These are phyloP conservation scores for Caenorhabditis japonica DNA, from an alignment of 2,888 invertebrate genomes.

Conservation along the genomic window DNA sequence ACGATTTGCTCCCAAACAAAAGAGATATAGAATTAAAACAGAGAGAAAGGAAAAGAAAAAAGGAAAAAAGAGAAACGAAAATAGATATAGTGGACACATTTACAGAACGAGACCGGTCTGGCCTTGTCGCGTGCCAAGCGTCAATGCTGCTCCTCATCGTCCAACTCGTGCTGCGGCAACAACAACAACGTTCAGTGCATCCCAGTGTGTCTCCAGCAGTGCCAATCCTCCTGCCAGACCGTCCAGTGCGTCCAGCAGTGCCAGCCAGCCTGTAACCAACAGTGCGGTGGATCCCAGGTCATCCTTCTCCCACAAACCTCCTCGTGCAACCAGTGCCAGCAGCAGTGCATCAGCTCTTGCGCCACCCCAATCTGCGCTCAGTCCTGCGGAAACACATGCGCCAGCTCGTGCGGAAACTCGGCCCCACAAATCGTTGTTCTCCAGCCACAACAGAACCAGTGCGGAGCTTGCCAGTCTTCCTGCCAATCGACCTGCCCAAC, in stretches of 20 bases:
- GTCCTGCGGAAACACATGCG: constrained; percentile 54
- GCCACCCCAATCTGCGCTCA: constrained; percentile 61
- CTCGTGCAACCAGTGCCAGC: constrained; percentile 67
- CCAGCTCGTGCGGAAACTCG: constrained; percentile 54
- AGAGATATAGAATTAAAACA: too few species aligned
- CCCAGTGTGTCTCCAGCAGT: constrained; percentile 67
- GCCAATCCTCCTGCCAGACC: constrained; percentile 60
- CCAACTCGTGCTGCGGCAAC: constrained; percentile 61
- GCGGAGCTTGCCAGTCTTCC: constrained; percentile 58
- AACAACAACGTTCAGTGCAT: constrained; percentile 58
- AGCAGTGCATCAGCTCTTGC: constrained; percentile 56
- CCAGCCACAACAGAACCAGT: constrained; percentile 57
- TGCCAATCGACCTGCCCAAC: constrained; percentile 61
- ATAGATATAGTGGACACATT: constrained; percentile 25
- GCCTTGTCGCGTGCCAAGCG: constrained; percentile 65
- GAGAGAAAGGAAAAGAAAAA: constrained; percentile 2
- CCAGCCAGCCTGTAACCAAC: constrained; percentile 63
- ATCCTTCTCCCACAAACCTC: constrained; percentile 53
- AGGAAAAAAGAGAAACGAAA: constrained; percentile 2
- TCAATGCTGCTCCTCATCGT: constrained; percentile 64
- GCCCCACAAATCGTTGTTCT: constrained; percentile 57
- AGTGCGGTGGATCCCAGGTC: constrained; percentile 58
- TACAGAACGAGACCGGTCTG: constrained; percentile 55
- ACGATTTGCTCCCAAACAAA: constrained; percentile 23
- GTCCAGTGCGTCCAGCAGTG: constrained; percentile 57